Percentiles rank a stretch among this genome's conserved stretches.
phyloP scores from a whole-genome alignment of 2,888 invertebrate species.

The Apotomis betuletana region DNA sequence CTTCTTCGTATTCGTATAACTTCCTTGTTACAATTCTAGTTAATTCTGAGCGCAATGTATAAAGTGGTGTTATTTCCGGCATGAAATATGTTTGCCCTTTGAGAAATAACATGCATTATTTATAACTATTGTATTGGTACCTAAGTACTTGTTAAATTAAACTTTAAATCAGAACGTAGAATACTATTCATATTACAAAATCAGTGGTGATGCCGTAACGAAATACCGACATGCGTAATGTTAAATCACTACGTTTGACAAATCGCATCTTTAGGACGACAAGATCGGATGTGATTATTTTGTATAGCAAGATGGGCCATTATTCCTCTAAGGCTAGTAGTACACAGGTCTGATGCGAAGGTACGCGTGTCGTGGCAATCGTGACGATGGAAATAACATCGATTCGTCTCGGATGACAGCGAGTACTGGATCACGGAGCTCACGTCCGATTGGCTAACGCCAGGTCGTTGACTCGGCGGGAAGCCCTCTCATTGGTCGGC shows the following conservation, averaged over 20 bases:
- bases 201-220: conserved; percentile 25
- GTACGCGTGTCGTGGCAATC: conserved; percentile 31
- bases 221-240: conserved; percentile 29
- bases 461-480: conserved; percentile 70
- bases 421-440: conserved; percentile 61
- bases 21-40: background rate
- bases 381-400: conserved; percentile 65
- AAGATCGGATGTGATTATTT: conserved; percentile 9
- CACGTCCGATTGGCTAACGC: conserved; percentile 62
- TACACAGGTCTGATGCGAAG: conserved; percentile 17
- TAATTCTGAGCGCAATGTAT: background rate
- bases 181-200: conserved; percentile 5
- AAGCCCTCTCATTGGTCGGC: conserved; percentile 50
- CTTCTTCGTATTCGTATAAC: background rate
- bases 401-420: conserved; percentile 72
- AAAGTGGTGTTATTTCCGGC: no score
- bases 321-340: background rate
- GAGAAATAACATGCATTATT: background rate
- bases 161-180: conserved; percentile 3
- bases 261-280: background rate
- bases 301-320: background rate
- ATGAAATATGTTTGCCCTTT: background rate
- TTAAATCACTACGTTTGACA: conserved; percentile 23
- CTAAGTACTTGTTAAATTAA: background rate
- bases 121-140: background rate